Evolutionary conservation across 2,113 vertebrate species (phyloP), one percentile per base, ranked within the genome.

Genomic region (Halichoerus grypus): DNA sequence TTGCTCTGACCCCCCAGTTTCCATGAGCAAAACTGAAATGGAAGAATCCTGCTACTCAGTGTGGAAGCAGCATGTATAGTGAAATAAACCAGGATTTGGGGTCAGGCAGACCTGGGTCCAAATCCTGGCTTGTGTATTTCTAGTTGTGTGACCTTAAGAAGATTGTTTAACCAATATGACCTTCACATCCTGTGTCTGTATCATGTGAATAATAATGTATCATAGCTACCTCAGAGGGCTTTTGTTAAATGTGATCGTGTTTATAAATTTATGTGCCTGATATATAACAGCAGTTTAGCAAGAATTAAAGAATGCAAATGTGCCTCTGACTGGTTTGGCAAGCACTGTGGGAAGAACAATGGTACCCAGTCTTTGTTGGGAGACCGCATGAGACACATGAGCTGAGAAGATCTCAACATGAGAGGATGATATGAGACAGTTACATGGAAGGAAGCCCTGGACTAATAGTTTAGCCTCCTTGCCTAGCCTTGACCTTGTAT

Each of bases 1-100:
- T 97, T 96, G 79, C 49, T 49, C 71, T 96, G 97, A 97, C 82
- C 92, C 76, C 65, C 1, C 8, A 69, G 24, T 61, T 86, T 79
- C 53, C 82, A 94, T 33, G 57, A 91, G 28, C 19, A 92, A 83
- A 94, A 18, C 9, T 22, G 55, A 80, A 82, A 79, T 80, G 83
- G 79, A 96, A 96, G 80, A 96, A 76, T n/a, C 31, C 46, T 59
- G 36, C 36, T 92, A 31, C 21, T 89, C 19, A 63, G 39, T 90
- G 51, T 67, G 26, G n/a, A 86, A 95, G 46, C 46, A 55, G 5
- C 46, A 42, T 24, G 12, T 79, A 26, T 7, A 55, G 74, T 80
- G 55, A 85, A 82, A 88, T 74, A 71, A 94, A 72, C 24, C 31
- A 79, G 65, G 13, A 46, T 33, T 95, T 51, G 18, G 18, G 87